Evolutionary conservation across 1,140 invertebrate genomes (phyloP).

Genomic region (Drosophila navojoa): DNA sequence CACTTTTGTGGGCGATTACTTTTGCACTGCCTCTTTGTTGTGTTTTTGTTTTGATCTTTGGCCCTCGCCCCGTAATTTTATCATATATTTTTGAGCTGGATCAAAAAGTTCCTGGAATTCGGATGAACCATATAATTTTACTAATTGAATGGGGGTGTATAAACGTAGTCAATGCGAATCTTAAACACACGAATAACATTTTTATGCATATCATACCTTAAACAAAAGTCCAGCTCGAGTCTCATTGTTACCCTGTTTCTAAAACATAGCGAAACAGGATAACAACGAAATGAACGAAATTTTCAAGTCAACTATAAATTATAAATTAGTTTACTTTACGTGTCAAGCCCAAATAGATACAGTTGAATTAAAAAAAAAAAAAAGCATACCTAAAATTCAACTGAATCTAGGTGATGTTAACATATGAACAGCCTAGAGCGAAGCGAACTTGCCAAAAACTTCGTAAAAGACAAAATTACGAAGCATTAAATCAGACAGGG

Average conservation of each 20-base stretch:
- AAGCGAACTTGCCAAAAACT: too few species aligned
- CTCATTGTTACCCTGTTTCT: not conserved
- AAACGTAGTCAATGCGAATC: constrained; percentile 57
- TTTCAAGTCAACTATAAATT: too few species aligned
- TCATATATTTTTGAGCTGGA: constrained; percentile 68
- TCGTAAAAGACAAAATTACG: too few species aligned
- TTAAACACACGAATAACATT: constrained; percentile 22
- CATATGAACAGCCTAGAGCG: too few species aligned
- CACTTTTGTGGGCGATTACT: constrained; percentile 81
- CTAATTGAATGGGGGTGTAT: constrained; percentile 82
- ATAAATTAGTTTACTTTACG: too few species aligned
- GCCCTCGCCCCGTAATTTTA: constrained; percentile 73
- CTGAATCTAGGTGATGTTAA: too few species aligned
- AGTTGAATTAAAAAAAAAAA: too few species aligned
- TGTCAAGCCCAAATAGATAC: too few species aligned
- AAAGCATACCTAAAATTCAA: too few species aligned
- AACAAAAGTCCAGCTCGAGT: not conserved
- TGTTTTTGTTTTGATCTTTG: constrained; percentile 76
- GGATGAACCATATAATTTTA: constrained; percentile 78
- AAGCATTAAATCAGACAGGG: too few species aligned
- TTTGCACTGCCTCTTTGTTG: constrained; percentile 65
- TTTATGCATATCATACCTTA: constrained; percentile 12
- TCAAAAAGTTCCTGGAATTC: constrained; percentile 72
- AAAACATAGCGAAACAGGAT: not conserved
- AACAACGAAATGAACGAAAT: too few species aligned